phyloP scores from a whole-genome alignment of 2,888 invertebrate genomes.

The Ormyrus rosae region DNA sequence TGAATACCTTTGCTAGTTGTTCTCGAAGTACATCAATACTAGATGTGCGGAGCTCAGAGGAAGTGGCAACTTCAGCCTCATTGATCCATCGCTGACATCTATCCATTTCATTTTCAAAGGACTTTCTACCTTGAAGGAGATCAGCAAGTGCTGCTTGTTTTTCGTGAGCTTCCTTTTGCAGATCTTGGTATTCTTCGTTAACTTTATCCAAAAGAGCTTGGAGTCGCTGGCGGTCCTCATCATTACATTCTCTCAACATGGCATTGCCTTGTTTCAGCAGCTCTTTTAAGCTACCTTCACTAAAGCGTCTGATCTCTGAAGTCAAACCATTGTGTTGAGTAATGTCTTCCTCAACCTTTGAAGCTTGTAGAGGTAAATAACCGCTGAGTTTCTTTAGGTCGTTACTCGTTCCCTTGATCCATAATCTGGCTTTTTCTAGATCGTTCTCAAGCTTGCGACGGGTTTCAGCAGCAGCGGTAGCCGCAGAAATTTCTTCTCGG shows the following conservation, averaged over 20 bases:
- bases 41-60: slow-evolving; percentile 87
- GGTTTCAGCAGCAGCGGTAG: slow-evolving; percentile 82
- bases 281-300: slow-evolving; percentile 85
- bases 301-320: slow-evolving; percentile 86
- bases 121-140: slow-evolving; percentile 85
- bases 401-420: slow-evolving; percentile 87
- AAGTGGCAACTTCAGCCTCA: slow-evolving; percentile 91
- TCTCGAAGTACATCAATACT: slow-evolving; percentile 90
- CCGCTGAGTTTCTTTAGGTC: slow-evolving; percentile 87
- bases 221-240: slow-evolving; percentile 81
- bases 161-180: slow-evolving; percentile 85
- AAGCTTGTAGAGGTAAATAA: slow-evolving; percentile 86
- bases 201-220: slow-evolving; percentile 83
- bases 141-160: slow-evolving; percentile 85
- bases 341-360: slow-evolving; percentile 90
- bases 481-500: slow-evolving; percentile 84
- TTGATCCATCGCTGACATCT: slow-evolving; percentile 92
- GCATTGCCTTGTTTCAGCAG: slow-evolving; percentile 85
- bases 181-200: slow-evolving; percentile 83
- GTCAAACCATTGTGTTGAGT: slow-evolving; percentile 86
- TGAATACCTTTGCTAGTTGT: slow-evolving; percentile 85
- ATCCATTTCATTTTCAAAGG: slow-evolving; percentile 88
- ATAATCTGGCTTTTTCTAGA: slow-evolving; percentile 86
- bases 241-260: slow-evolving; percentile 89
- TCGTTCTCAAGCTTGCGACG: slow-evolving; percentile 87